These are phyloP conservation scores for Ceraclea dissimilis DNA, from an alignment of 2,888 invertebrate species.

Conservation along the genomic window DNA sequence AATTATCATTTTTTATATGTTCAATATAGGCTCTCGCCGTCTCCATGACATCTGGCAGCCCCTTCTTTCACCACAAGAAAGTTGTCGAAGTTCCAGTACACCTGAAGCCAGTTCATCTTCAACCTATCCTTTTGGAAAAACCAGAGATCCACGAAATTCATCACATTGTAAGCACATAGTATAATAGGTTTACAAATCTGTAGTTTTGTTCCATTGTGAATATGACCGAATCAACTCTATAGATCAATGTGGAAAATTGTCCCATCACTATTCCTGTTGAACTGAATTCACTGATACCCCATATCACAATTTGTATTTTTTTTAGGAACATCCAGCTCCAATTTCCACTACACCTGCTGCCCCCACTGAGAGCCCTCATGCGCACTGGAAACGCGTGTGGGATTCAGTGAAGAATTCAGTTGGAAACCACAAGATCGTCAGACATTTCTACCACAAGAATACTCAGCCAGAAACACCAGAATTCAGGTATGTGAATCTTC, in stretches of 20 bases:
- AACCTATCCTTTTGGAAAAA: neutral
- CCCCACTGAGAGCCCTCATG: neutral
- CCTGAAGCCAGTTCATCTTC: constrained; percentile 1
- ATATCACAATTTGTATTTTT: too few species aligned
- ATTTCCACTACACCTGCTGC: neutral
- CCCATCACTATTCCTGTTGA: too few species aligned
- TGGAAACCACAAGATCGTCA: neutral
- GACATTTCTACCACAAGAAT: neutral
- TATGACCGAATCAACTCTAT: too few species aligned
- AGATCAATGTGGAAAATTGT: too few species aligned
- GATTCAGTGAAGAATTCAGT: neutral
- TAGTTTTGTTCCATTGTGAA: too few species aligned
- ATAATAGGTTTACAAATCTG: too few species aligned
- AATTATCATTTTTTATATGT: too few species aligned
- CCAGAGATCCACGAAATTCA: constrained; percentile 1
- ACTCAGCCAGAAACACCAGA: neutral
- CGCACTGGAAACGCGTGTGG: neutral
- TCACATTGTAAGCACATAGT: neutral
- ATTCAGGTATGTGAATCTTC: neutral
- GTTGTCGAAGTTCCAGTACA: constrained; percentile 1
- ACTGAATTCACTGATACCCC: too few species aligned
- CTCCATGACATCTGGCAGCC: neutral
- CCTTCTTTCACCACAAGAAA: neutral
- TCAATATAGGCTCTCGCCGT: neutral
- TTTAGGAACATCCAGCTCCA: neutral